Evolutionary conservation across 30 jellyfish, hydroid and myxozoan species (phyloP), one percentile per base, ranked within the genome.

Genomic region (Aurelia coerulea): DNA sequence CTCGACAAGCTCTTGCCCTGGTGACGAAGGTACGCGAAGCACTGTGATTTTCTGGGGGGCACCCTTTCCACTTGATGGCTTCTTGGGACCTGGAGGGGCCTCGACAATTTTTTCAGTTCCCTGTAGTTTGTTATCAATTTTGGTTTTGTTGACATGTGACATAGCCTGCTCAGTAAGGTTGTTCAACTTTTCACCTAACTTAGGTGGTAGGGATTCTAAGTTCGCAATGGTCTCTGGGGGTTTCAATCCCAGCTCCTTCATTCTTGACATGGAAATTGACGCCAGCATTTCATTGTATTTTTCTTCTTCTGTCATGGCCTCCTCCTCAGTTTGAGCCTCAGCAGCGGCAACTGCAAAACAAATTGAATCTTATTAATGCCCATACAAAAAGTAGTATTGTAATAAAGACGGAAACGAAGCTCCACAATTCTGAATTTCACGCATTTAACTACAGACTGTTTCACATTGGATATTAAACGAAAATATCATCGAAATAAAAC

Each of bases 211-310:
- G 17, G 73, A 15, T 59, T 74, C 88, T 63, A 87, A 52, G 53
- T 87, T 87, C 13, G 90, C 97, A 19, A 92, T 65, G 29, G 95
- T 79, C 60, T 81, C 92, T 65, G 97, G 94, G 59, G 98, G 98
- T 65, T 92, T 83, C 85, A 92, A 76, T 3, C 98, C 98, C 56
- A 78, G 66, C 51, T 92, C 97, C 82, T 92, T 92, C 94, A 92
- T 76, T 59, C 92, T 93, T 17, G 90, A 88, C 89, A 92, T 86
- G 15, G 98, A 91, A 60, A 80, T 64, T 15, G 85, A 59, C 15
- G 96, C 78, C 66, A 88, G 31, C 83, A 79, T 63, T 29, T 92
- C 98, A 39, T 87, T 80, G 56, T 52, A 69, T 17, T 70, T 63
- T 12, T 86, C 95, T 12, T 77, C 89, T 60, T 81, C 90, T 31